Conservation (phyloP, 2,113 vertebrate genomes). For the Rhizomys pruinosus region DNA sequence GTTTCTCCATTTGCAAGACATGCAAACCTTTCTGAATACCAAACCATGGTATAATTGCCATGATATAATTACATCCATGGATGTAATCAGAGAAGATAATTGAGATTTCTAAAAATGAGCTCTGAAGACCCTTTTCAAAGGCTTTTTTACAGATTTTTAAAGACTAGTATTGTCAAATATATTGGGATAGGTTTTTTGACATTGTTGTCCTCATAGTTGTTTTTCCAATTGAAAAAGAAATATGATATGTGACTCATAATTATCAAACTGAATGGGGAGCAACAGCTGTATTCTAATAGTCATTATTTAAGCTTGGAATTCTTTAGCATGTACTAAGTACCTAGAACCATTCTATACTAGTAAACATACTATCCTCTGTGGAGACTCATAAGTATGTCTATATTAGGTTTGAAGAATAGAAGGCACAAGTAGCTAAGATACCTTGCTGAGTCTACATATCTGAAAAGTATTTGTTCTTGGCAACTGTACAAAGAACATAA, state of each 20-base stretch:
- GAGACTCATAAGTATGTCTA: too few relatives aligned
- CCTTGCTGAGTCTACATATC: background rate
- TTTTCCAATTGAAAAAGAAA: background rate
- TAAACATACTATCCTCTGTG: background rate
- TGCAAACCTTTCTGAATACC: background rate
- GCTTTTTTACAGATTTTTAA: background rate
- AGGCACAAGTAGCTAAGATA: background rate
- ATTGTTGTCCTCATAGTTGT: background rate
- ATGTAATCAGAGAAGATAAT: background rate
- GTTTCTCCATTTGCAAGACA: background rate
- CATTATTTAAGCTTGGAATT: background rate
- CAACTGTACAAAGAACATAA: background rate
- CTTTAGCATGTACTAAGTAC: background rate
- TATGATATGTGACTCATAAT: background rate
- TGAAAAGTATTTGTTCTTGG: background rate
- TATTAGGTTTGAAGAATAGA: background rate
- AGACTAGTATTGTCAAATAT: background rate
- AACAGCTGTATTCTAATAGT: too few relatives aligned
- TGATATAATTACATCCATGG: background rate
- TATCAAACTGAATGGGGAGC: background rate
- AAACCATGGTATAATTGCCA: too few relatives aligned
- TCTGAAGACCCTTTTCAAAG: background rate
- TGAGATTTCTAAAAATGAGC: background rate
- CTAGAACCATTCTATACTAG: background rate
- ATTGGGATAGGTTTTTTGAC: background rate